These are phyloP conservation scores for Plectropomus leopardus DNA, from an alignment of 2,113 vertebrate genomes.

Conservation along the genomic window DNA sequence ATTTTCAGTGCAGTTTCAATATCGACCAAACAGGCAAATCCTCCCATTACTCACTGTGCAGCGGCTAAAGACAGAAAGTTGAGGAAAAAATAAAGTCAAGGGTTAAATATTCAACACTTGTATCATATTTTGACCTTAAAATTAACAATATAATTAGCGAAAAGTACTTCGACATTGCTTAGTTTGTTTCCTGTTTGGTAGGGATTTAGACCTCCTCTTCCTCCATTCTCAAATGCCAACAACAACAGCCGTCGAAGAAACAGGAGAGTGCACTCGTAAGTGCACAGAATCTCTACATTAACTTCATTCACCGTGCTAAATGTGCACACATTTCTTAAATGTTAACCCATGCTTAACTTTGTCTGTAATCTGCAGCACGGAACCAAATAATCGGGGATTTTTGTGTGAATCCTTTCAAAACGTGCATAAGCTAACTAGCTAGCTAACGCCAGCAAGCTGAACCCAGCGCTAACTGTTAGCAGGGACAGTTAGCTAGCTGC, in stretches of 20 bases:
- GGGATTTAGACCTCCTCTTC: constrained; percentile 88
- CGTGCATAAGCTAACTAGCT: constrained; percentile 76
- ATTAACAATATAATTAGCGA: constrained; percentile 10
- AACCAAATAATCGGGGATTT: not conserved
- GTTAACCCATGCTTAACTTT: not conserved
- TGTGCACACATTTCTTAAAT: constrained; percentile 4
- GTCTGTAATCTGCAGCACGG: constrained; percentile 13
- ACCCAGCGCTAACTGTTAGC: constrained; percentile 67
- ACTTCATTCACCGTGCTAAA: constrained; percentile 26
- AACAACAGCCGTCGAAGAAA: constrained; percentile 86
- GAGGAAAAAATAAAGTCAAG: not conserved
- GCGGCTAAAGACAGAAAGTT: not conserved
- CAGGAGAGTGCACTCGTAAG: constrained; percentile 83
- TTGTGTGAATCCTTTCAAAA: constrained; percentile 57
- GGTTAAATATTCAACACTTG: not conserved
- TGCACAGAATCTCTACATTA: constrained; percentile 65
- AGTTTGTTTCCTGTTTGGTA: constrained; percentile 86
- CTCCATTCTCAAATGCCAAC: constrained; percentile 86
- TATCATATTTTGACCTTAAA: not conserved
- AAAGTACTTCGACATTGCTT: constrained; percentile 62
- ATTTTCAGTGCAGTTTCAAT: constrained; percentile 5
- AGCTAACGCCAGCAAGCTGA: constrained; percentile 67
- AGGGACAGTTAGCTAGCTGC: constrained; percentile 63
- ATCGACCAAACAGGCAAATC: constrained; percentile 10
- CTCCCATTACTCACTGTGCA: not conserved